These are phyloP conservation scores for Cololabis saira DNA, from an alignment of 2,113 vertebrate species.

Conservation along the genomic window DNA sequence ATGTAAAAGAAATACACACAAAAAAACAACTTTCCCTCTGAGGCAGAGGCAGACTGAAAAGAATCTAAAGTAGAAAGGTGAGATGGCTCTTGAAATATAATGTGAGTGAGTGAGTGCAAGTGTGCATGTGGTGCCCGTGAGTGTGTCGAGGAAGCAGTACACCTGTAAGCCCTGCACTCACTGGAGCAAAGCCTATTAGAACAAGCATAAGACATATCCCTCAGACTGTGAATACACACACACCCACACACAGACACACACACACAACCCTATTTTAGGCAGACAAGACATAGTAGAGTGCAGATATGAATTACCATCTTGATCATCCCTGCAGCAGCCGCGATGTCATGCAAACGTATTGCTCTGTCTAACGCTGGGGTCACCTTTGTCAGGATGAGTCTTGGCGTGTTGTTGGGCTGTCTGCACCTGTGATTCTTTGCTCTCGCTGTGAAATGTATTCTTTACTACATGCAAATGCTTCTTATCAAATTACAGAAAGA, in stretches of 20 bases:
- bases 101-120: constrained; percentile 17
- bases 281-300: constrained; percentile 41
- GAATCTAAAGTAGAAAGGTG: constrained; percentile 55
- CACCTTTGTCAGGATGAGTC: constrained; percentile 65
- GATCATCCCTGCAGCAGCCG: constrained; percentile 42
- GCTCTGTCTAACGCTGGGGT: constrained; percentile 62
- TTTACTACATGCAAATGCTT: constrained; percentile 31
- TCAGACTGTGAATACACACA: constrained; percentile 35
- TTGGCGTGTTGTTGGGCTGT: constrained; percentile 26
- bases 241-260: constrained; percentile 12
- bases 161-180: constrained; percentile 69
- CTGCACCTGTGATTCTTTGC: constrained; percentile 38
- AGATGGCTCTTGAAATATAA: constrained; percentile 55
- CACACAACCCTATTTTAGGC: constrained; percentile 20
- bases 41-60: constrained; percentile 20
- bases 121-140: not conserved
- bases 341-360: constrained; percentile 54
- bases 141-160: constrained; percentile 33
- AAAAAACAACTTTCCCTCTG: constrained; percentile 26
- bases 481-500: constrained; percentile 34
- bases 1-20: not conserved
- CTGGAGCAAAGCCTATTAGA: constrained; percentile 73
- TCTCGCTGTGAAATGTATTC: constrained; percentile 37
- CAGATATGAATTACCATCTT: constrained; percentile 71
- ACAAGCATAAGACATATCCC: constrained; percentile 62